phyloP scores from a whole-genome alignment of 2,888 invertebrate genomes.

The Hirudinaria manillensis region DNA sequence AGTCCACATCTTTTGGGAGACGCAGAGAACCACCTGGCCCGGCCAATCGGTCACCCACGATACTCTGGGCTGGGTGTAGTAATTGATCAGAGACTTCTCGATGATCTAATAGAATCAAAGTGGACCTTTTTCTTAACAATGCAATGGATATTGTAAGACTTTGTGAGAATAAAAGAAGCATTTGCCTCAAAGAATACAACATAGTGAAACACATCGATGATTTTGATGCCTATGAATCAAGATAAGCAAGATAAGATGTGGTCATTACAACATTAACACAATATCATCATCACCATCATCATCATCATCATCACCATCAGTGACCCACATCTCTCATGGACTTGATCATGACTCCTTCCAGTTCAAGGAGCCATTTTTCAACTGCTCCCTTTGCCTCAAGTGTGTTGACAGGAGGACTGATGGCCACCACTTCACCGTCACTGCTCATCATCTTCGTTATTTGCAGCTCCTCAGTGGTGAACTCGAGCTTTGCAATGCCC shows the following conservation, averaged over 20 bases:
- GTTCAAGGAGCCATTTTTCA: slow-evolving; percentile 86
- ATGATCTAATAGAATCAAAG: slow-evolving; percentile 54
- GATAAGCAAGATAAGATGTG: background rate
- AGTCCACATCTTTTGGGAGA: slow-evolving; percentile 44
- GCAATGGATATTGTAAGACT: background rate
- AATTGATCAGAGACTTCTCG: slow-evolving; percentile 67
- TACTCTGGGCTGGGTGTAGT: slow-evolving; percentile 58
- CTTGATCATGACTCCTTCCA: slow-evolving; percentile 79
- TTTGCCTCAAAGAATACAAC: no score
- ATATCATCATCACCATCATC: no score
- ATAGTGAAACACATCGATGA: no score
- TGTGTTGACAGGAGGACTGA: slow-evolving; percentile 53
- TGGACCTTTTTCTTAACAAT: background rate
- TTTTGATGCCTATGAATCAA: no score
- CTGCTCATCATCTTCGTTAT: slow-evolving; percentile 56
- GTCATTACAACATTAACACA: no score
- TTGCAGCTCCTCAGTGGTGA: slow-evolving; percentile 54
- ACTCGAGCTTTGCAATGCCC: slow-evolving; percentile 54
- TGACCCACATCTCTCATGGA: slow-evolving; percentile 67
- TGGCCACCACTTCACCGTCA: slow-evolving; percentile 54
- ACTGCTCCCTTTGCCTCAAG: slow-evolving; percentile 78
- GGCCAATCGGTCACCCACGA: slow-evolving; percentile 57
- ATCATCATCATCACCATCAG: background rate
- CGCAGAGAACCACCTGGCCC: slow-evolving; percentile 56
- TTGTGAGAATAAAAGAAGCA: no score